Percentiles rank a stretch among this genome's conserved stretches.
These are phyloP conservation scores for Araneus ventricosus DNA, from an alignment of 1,140 invertebrate species.

Conservation along the genomic window DNA sequence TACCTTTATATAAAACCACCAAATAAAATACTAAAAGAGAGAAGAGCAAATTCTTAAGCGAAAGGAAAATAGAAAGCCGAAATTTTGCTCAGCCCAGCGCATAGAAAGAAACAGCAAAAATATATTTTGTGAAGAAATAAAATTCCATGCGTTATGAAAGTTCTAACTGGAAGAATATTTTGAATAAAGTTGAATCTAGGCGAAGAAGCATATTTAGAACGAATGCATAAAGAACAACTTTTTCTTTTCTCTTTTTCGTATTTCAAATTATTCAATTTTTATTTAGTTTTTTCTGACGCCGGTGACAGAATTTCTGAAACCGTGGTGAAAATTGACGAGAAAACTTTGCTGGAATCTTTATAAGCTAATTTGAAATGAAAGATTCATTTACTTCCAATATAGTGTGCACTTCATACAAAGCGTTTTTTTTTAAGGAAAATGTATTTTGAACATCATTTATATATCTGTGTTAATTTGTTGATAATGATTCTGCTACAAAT, in stretches of 20 bases:
- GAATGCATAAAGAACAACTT: background rate
- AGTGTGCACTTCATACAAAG: no score
- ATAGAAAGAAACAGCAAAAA: constrained; percentile 54
- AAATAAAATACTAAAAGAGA: background rate
- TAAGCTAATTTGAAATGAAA: no score
- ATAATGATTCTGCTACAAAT: no score
- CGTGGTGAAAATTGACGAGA: background rate
- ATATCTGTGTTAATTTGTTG: no score
- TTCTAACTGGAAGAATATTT: constrained; percentile 52
- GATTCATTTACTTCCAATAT: no score
- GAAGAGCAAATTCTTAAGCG: background rate
- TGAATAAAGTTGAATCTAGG: constrained; percentile 63
- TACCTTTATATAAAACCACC: constrained; percentile 47
- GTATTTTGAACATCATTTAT: no score
- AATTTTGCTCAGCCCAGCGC: background rate
- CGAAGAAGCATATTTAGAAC: constrained; percentile 42
- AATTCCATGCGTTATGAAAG: background rate
- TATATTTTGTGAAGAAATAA: constrained; percentile 55
- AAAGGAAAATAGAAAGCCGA: constrained; percentile 35
- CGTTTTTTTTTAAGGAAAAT: no score
- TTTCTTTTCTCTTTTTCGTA: no score
- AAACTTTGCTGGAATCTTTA: background rate
- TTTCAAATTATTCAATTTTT: no score
- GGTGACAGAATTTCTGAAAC: background rate
- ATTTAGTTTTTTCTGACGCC: background rate